phyloP scores from a whole-genome alignment of 2,113 vertebrate genomes.

The Podilymbus podiceps region DNA sequence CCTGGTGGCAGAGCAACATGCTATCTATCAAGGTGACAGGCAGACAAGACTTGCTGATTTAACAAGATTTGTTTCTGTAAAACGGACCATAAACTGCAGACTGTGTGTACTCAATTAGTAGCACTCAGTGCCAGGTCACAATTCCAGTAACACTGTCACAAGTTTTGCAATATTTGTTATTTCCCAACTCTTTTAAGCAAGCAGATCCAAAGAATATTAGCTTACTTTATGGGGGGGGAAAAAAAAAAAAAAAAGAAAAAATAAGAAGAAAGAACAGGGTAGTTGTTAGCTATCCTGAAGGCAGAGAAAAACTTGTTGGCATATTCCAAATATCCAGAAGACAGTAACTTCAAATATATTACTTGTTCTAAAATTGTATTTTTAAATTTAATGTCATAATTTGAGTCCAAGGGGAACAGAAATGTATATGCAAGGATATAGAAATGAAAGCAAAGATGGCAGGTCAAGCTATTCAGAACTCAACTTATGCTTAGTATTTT shows the following conservation, averaged over 20 bases:
- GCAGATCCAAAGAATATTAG: not conserved
- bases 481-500: not conserved
- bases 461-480: not conserved
- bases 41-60: not conserved
- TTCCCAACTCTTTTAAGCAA: constrained; percentile 10
- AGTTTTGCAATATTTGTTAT: constrained; percentile 43
- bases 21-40: not conserved
- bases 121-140: not conserved
- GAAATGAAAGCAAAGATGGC: not conserved
- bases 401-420: not conserved
- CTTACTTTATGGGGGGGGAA: not conserved
- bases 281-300: not conserved
- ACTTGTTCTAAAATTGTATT: not conserved
- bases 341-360: not conserved
- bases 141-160: not conserved
- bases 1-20: not conserved
- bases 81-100: not conserved
- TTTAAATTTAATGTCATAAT: not conserved
- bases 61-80: not conserved
- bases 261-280: not conserved
- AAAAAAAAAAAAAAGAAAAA: not conserved
- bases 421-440: not conserved
- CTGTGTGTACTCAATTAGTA: not conserved
- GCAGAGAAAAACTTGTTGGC: not conserved
- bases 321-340: not conserved